phyloP scores from a whole-genome alignment of 2,113 vertebrate species.

The Bettongia penicillata region DNA sequence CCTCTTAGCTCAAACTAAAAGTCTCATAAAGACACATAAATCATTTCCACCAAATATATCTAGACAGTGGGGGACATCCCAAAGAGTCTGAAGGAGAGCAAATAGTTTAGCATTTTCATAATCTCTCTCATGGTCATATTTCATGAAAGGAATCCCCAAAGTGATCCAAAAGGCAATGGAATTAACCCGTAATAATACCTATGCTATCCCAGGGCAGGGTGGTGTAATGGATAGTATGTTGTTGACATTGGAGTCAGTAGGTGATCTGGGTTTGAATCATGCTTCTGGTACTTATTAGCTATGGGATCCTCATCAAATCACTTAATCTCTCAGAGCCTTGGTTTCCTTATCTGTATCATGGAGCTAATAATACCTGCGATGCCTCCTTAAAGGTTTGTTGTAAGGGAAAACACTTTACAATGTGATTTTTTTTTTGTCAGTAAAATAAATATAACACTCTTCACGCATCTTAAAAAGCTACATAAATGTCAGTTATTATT shows the following conservation, averaged over 20 bases:
- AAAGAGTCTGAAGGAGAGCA: not conserved
- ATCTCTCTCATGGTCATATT: slow-evolving; percentile 14
- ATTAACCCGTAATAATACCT: not conserved
- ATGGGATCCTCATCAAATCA: not conserved
- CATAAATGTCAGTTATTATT: not conserved
- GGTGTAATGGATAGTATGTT: not conserved
- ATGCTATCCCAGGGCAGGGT: not conserved
- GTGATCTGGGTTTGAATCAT: not conserved
- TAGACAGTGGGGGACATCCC: not conserved
- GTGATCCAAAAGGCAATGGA: not conserved
- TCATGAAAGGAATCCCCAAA: not conserved
- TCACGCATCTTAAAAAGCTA: not conserved
- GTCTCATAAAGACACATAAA: slow-evolving; percentile 1
- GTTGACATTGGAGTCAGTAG: not conserved
- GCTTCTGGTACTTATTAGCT: not conserved
- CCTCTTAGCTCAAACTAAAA: slow-evolving; percentile 15
- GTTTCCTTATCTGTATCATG: not conserved
- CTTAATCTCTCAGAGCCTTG: not conserved
- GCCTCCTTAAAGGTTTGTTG: not conserved
- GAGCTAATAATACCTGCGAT: not conserved
- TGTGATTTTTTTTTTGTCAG: not conserved
- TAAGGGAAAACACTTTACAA: not conserved
- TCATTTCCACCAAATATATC: slow-evolving; percentile 27
- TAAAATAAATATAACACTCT: not conserved
- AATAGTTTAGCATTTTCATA: slow-evolving; percentile 34